Percentiles rank a stretch among this genome's conserved stretches.
phyloP scores from a whole-genome alignment of 37 sponge, comb jelly and placozoan species.

The Crambe crambe region DNA sequence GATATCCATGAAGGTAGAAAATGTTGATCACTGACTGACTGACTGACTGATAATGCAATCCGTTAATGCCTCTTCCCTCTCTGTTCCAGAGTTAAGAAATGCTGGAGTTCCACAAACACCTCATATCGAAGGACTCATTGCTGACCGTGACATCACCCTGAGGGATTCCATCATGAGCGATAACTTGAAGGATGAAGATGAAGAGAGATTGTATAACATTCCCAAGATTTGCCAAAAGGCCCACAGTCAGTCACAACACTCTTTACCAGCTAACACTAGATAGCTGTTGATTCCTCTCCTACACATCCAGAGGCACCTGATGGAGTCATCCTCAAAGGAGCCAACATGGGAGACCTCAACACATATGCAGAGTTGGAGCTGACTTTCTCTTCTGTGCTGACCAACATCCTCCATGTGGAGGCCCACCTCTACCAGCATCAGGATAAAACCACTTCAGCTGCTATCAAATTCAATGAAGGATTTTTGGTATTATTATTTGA shows the following conservation, averaged over 20 bases:
- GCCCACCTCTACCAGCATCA: slow-evolving; percentile 5
- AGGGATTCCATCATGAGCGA: slow-evolving; percentile 12
- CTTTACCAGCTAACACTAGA: not conserved
- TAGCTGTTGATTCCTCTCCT: not conserved
- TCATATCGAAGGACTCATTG: not conserved
- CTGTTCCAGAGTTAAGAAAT: not conserved
- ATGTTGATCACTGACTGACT: too few relatives aligned
- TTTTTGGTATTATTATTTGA: slow-evolving; percentile 13
- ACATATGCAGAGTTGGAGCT: slow-evolving; percentile 8
- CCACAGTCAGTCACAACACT: not conserved
- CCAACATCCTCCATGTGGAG: slow-evolving; percentile 16
- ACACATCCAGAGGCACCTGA: not conserved
- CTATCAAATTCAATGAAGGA: not conserved
- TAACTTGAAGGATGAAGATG: not conserved
- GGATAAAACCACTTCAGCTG: slow-evolving; percentile 3
- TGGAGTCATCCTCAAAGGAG: not conserved
- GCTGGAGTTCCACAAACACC: not conserved
- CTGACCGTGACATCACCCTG: slow-evolving; percentile 9
- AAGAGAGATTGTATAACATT: not conserved
- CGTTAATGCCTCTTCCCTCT: too few relatives aligned
- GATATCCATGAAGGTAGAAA: not conserved
- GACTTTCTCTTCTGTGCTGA: slow-evolving; percentile 4
- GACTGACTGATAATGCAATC: too few relatives aligned
- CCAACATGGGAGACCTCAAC: not conserved
- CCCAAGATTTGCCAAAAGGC: not conserved